Conservation (phyloP, 2,797 vertebrate species). For the Margarornis squamiger region DNA sequence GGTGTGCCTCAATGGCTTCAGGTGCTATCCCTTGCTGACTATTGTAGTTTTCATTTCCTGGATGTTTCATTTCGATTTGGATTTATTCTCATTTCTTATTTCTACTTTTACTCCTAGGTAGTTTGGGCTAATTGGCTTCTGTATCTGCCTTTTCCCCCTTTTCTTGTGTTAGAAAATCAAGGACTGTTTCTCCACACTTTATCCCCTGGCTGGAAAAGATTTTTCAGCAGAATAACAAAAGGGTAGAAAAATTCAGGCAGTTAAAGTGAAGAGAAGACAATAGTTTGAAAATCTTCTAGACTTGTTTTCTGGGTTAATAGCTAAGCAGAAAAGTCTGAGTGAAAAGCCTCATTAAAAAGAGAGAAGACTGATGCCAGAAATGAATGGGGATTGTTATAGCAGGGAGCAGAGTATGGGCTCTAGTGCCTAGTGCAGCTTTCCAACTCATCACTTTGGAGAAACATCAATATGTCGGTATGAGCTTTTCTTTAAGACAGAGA, state of each 20-base stretch:
- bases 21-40: not conserved
- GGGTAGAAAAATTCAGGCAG: constrained; percentile 21
- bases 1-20: not conserved
- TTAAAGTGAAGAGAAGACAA: constrained; percentile 20
- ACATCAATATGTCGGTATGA: not conserved
- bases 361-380: constrained; percentile 14
- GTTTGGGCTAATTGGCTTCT: constrained; percentile 27
- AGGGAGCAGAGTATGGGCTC: not conserved
- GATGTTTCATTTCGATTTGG: not conserved
- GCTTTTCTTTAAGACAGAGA: constrained; percentile 35
- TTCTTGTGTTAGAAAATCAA: not conserved
- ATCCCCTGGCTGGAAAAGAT: not conserved
- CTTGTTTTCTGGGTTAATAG: constrained; percentile 56
- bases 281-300: constrained; percentile 28
- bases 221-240: constrained; percentile 22
- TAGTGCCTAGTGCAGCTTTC: constrained; percentile 5
- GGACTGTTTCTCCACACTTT: not conserved
- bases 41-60: not conserved
- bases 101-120: not conserved
- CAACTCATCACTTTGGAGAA: constrained; percentile 2
- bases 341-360: constrained; percentile 59
- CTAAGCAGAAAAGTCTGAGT: constrained; percentile 22
- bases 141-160: not conserved
- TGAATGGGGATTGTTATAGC: constrained; percentile 22
- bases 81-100: not conserved